Evolutionary conservation across 2,113 vertebrate species (phyloP), one percentile per base, ranked within the genome.

Genomic region (Patagioenas fasciata): DNA sequence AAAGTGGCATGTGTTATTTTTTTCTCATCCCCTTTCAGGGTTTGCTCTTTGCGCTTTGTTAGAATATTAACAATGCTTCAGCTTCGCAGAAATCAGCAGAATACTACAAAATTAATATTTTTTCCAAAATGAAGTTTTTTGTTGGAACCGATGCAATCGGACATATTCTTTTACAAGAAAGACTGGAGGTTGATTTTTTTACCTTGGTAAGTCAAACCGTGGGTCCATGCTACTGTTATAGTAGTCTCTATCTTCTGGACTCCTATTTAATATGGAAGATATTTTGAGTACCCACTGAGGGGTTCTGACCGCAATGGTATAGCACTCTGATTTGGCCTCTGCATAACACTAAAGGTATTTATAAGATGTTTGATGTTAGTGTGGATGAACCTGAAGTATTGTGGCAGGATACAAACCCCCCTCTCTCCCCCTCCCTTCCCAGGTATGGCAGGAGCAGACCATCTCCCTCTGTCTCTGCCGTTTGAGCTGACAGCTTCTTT

Each of bases 41-140:
- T 34, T n/a, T 78, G 29, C 26, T 91, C 25, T 26, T 2, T 34
- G 44, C 31, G 28, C 23, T 29, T 31, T 53, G 19, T 51, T 70
- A 47, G 23, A 58, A 40, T 40, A 11, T 14, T 25, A 71, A 77
- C 8, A 5, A 25, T 77, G 13, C 16, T 20, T 28, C 19, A 40
- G 5, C 10, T 4, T 4, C 10, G 5, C 2, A 8, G 71, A 71
- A 48, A 13, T 65, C 5, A 4, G 38, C 1, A 4, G 28, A 48
- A 64, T 32, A 26, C 21, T 53, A 32, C 47, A 78, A 73, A 53
- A 70, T 38, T 66, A n/a, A 10, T 17, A 23, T 29, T 58, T 67
- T 51, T 51, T 25, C 31, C 40, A 51, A 48, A 56, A n/a, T 31
- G 4, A 60, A 69, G 38, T 23, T 1, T 56, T 80, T 56, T 42